Conservation (phyloP, 2,113 vertebrate species). For the Chauna torquata region DNA sequence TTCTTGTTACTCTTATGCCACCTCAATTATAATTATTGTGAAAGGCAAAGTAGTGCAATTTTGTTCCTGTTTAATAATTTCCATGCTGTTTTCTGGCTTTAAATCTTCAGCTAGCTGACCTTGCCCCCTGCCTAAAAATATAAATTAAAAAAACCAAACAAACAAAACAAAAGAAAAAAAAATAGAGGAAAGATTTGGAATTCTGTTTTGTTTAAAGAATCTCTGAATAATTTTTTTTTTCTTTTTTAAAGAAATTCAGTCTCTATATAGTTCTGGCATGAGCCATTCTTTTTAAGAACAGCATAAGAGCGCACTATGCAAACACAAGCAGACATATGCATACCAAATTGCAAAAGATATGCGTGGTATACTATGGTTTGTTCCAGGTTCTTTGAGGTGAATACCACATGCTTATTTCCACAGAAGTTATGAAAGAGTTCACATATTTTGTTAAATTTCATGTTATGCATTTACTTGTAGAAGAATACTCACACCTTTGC, state of each 20-base stretch:
- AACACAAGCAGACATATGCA: background rate
- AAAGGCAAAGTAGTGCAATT: background rate
- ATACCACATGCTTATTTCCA: background rate
- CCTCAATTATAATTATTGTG: background rate
- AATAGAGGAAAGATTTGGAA: background rate
- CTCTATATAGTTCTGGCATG: background rate
- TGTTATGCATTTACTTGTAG: background rate
- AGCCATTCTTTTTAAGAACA: background rate
- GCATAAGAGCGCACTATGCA: background rate
- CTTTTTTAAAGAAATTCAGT: background rate
- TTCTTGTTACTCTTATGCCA: background rate
- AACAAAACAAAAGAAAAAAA: no score
- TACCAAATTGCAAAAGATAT: background rate
- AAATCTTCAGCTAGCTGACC: background rate
- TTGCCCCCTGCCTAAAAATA: no score
- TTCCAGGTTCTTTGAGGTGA: background rate
- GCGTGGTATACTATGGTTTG: background rate
- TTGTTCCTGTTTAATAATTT: constrained; percentile 20
- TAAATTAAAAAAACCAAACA: no score
- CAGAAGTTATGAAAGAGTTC: background rate
- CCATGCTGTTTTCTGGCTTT: background rate
- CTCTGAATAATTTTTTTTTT: no score
- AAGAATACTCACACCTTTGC: background rate
- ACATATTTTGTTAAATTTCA: background rate
- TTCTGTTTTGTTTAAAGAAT: constrained; percentile 44